Evolutionary conservation across 2,113 vertebrate species (phyloP).

Genomic region (Sorex fumeus): DNA sequence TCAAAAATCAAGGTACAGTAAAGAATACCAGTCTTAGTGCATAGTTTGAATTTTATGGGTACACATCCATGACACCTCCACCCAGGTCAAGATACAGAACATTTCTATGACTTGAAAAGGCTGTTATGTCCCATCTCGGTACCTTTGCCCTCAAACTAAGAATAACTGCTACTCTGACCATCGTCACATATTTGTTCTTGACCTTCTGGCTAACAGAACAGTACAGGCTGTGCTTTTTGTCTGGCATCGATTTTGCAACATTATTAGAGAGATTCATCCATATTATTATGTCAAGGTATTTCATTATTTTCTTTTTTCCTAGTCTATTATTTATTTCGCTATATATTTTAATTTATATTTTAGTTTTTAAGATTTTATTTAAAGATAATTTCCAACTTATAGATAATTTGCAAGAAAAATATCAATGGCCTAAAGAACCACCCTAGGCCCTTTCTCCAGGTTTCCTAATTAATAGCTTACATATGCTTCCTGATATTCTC

Average conservation of each 20-base stretch:
- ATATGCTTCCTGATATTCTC: too few species aligned
- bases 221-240: neutral
- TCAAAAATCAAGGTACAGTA: neutral
- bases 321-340: neutral
- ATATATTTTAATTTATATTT: neutral
- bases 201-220: neutral
- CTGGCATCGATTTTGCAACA: constrained; percentile 24
- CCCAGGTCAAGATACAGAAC: neutral
- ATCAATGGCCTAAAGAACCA: too few species aligned
- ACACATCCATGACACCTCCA: neutral
- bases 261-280: neutral
- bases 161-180: constrained; percentile 1
- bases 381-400: too few species aligned
- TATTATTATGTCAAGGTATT: neutral
- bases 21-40: neutral
- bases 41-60: neutral
- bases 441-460: too few species aligned
- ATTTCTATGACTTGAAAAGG: neutral
- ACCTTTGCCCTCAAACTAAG: neutral
- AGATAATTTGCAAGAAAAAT: too few species aligned
- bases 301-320: neutral
- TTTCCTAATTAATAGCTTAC: too few species aligned
- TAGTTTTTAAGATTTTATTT: too few species aligned
- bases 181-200: neutral
- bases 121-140: neutral